Base-by-base conservation (phyloP, 2,113 vertebrate genomes). In the Antigone vipio region DNA sequence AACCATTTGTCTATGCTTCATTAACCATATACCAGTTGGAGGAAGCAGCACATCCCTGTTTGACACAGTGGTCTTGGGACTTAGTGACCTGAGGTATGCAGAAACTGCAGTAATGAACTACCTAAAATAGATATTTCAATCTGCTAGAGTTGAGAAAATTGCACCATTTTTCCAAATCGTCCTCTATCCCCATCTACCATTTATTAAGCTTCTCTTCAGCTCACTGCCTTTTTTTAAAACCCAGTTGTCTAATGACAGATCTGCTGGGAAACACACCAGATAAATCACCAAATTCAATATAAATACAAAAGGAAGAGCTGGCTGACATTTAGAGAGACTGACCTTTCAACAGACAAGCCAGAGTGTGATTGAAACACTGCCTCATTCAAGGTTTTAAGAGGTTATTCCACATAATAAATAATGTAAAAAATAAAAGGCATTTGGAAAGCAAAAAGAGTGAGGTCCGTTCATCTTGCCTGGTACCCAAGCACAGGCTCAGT, bases 271-370 rank as follows among this genome's bases (percentile, higher is more conserved):
- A 75, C 35, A 72, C n/a, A 95, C 6, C 49, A 76, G 82, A 81
- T 60, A 96, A 86, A 78, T 78, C 58, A 92, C 15, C 2, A 2
- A 66, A 66, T 91, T 91, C 66, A 87, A 85, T 66, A 87, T 8
- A 88, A 75, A 89, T 78, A 81, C 13, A 11, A 73, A 94, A 72
- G 66, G 59, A 93, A 86, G 73, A 89, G n/a, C 83, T 73, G 34
- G 53, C 49, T 96, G 97, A 83, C 95, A 89, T 97, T 96, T 95
- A 88, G 60, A 81, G 24, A 93, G 47, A 69, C 35, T 85, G 86
- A 92, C 95, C 90, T 96, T 95, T 92, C 4, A 6, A 47, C 56
- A 92, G 73, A 45, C 49, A 86, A 86, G 60, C 40, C 11, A 3
- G 21, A 45, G 26, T 83, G 67, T 78, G 94, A 94, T 45, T 88